Evolutionary conservation across 1,140 invertebrate species (phyloP), one percentile per base, ranked within the genome.

Genomic region (Luehdorfia chinensis): DNA sequence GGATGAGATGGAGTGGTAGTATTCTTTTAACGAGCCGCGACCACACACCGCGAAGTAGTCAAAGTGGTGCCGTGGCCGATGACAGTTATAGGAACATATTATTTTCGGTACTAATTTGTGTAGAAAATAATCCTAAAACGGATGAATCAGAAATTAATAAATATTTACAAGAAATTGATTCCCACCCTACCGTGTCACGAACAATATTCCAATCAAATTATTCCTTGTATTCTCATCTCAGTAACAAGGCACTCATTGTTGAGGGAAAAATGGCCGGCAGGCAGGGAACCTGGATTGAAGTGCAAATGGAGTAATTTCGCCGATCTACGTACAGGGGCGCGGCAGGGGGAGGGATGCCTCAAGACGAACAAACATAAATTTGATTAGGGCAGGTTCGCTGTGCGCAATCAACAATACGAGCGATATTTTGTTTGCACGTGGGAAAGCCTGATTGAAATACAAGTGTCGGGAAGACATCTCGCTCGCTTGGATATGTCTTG

Each of bases 231-330:
- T 19, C 36, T 43, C 47, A 45, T 43, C 43, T 43, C 34, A 46
- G 50, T 63, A 62, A 64, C 59, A 55, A 59, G 57, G 41, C 47
- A 47, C 59, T 61, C 59, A 67, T 73, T 65, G 70, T 68, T 19
- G 48, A 59, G 54, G 68, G 62, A 80, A 80, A 76, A 77, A 81
- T 75, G 68, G 71, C 75, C 77, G 71, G 66, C 68, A 73, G 75
- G 68, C 73, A 65, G 65, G n/a, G 58, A 68, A 77, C 75, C 75
- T 78, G 77, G 73, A 75, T 78, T 81, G 66, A 78, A 78, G 77
- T 81, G 77, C 66, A 81, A 81, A 81, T 81, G 68, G 73, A 80
- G 72, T 76, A 72, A 80, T 77, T 80, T 71, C 59, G 55, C 16
- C 31, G 52, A 47, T 33, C 9, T 4, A 19, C 15, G 5, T n/a